Base-by-base conservation (phyloP, 1,140 invertebrate genomes). In the Stegodyphus dumicola region DNA sequence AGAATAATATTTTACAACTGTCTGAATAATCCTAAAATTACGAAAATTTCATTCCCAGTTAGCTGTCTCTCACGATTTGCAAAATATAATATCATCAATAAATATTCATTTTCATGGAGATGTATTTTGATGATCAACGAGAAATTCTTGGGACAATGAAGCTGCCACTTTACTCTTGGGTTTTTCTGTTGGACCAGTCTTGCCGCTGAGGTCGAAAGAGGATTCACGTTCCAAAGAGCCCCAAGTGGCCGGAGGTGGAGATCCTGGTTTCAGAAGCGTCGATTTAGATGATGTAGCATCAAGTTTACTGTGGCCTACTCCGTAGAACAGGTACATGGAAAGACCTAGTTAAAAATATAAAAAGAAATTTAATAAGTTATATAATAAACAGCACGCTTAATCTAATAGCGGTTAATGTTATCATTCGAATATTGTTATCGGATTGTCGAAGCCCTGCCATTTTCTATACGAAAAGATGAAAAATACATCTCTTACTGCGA, bases 291-390 rank as follows among this genome's bases (percentile, higher is more conserved):
- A 78, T 7, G 77, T 18, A n/a, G 71, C 71, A 60, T 95, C 94
- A 89, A 97, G 94, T 89, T 95, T 95, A 90, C 96, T 97, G 89
- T 97, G 94, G 87, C 95, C 94, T 48, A 97, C 95, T 0, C 96
- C 96, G 89, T 97, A 97, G 0, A 94, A 90, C 90, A 98, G 97
- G 89, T 98, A 98, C 13, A 97, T 93, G 15, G 97, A 90, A 74
- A 96, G 92, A 85, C 96, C 95, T 96, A 90, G 17, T 87, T 92
- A 91, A 88, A 87, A 87, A 86, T 2, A 9, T 9, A 69, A 48
- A 9, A 10, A 17, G 69, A 18, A 18, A 7, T 15, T 64, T 65
- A 86, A 33, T 1, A 60, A 9, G 56, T 1, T 60, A 60, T 60
- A 56, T 60, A 10, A 5, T 60, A 56, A 56, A 15, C 56, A 60